Conservation (phyloP, 2,797 vertebrate species). For the Aulostomus chinensis region DNA sequence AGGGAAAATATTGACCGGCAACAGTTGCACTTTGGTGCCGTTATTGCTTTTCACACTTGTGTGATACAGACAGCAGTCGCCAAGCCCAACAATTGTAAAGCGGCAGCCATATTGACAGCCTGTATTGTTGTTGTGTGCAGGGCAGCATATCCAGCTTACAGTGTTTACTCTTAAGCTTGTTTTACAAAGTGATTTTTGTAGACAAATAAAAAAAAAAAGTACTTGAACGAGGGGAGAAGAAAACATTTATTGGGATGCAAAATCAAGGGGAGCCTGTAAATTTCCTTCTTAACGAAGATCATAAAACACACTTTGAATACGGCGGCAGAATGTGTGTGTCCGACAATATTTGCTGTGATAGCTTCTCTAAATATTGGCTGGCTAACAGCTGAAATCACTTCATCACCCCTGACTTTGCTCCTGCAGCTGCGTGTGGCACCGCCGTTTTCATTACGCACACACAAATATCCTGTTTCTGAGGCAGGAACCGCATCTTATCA, state of each 20-base stretch:
- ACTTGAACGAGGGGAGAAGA: conserved; percentile 7
- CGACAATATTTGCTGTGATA: conserved; percentile 5
- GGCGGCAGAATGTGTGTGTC: conserved; percentile 4
- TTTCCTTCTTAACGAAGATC: conserved; percentile 29
- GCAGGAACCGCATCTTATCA: no score
- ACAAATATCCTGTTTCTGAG: no score
- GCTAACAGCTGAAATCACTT: conserved; percentile 16
- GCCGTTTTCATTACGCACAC: no score
- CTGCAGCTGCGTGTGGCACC: no score
- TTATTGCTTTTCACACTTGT: conserved; percentile 68
- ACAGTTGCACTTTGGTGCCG: conserved; percentile 60
- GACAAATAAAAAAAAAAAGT: conserved; percentile 26
- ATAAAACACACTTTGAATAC: conserved; percentile 19
- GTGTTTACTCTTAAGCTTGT: conserved; percentile 41
- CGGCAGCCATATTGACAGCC: conserved; percentile 40
- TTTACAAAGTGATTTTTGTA: conserved; percentile 14
- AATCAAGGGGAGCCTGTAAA: conserved; percentile 15
- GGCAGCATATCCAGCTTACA: conserved; percentile 27
- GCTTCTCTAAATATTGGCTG: conserved; percentile 14
- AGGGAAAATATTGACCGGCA: conserved; percentile 66
- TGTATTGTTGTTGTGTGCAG: conserved; percentile 32
- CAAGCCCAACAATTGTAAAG: conserved; percentile 55
- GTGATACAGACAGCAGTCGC: conserved; percentile 43
- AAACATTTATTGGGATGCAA: conserved; percentile 20
- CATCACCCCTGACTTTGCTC: no score